phyloP scores from a whole-genome alignment of 2,113 vertebrate species.

The Oreotrochilus melanogaster region DNA sequence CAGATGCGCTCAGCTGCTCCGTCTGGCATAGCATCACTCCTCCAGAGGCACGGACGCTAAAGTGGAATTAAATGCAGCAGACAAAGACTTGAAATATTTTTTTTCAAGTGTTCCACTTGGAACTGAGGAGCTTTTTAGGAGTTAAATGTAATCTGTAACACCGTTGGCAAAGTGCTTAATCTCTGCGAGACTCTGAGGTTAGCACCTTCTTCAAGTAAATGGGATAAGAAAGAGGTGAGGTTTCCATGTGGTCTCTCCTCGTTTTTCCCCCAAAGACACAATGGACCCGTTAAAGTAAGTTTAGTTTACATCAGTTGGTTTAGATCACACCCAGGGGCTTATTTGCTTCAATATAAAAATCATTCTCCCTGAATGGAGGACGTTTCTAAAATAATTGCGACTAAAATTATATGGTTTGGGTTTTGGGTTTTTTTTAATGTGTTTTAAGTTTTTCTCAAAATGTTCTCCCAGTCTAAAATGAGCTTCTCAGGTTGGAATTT shows the following conservation, averaged over 20 bases:
- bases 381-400: background rate
- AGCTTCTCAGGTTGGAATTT: background rate
- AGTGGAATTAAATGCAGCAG: background rate
- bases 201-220: constrained; percentile 23
- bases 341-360: background rate
- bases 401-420: background rate
- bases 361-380: background rate
- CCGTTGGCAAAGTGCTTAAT: constrained; percentile 11
- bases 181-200: constrained; percentile 9
- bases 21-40: accelerated
- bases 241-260: background rate
- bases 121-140: background rate
- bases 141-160: background rate
- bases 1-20: accelerated
- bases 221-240: background rate
- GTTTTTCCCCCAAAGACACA: constrained; percentile 41
- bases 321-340: background rate
- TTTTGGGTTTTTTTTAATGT: background rate
- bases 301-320: background rate
- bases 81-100: background rate
- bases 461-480: background rate
- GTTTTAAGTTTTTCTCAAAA: background rate
- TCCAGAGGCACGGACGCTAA: accelerated
- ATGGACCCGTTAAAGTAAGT: background rate
- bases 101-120: background rate